A percentile compares a stretch with the other conserved stretches of the same genome.
Conservation (phyloP, 64 coral and sea anemone genomes). For the Hydrozoanthus tunicans region DNA sequence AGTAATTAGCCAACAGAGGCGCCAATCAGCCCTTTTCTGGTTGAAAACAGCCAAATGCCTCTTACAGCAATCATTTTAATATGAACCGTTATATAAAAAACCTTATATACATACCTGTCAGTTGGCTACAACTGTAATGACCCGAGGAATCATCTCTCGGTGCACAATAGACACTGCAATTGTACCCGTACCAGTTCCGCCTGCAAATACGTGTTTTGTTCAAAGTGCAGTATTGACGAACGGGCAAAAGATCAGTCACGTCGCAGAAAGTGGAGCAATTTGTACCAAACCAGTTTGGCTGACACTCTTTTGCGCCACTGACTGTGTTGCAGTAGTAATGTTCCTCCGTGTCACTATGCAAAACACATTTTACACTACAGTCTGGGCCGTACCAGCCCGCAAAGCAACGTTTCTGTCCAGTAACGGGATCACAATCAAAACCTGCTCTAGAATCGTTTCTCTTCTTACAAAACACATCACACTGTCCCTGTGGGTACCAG, state of each 20-base stretch:
- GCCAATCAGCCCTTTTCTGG: too few relatives aligned
- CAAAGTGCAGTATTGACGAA: constrained; percentile 1
- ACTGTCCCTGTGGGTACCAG: constrained; percentile 77
- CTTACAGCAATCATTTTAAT: neutral
- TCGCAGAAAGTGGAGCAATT: constrained; percentile 65
- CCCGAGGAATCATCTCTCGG: neutral
- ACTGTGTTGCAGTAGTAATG: constrained; percentile 65
- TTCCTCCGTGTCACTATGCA: constrained; percentile 59
- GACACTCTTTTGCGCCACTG: constrained; percentile 83
- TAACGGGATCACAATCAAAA: constrained; percentile 57
- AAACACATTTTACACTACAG: constrained; percentile 55
- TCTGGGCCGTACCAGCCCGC: constrained; percentile 73
- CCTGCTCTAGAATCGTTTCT: constrained; percentile 69
- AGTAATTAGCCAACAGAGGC: too few relatives aligned
- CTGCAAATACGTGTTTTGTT: constrained; percentile 40
- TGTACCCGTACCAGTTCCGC: constrained; percentile 30
- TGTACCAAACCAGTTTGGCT: constrained; percentile 71
- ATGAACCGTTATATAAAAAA: neutral
- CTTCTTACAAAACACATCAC: constrained; percentile 59
- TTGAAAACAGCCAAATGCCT: neutral
- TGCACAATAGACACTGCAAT: constrained; percentile 2
- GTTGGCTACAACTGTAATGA: neutral
- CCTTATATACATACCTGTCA: neutral
- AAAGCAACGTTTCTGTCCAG: constrained; percentile 60
- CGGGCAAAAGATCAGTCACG: constrained; percentile 33